phyloP scores from a whole-genome alignment of 2,888 invertebrate species.

The Pyrochroa serraticornis region DNA sequence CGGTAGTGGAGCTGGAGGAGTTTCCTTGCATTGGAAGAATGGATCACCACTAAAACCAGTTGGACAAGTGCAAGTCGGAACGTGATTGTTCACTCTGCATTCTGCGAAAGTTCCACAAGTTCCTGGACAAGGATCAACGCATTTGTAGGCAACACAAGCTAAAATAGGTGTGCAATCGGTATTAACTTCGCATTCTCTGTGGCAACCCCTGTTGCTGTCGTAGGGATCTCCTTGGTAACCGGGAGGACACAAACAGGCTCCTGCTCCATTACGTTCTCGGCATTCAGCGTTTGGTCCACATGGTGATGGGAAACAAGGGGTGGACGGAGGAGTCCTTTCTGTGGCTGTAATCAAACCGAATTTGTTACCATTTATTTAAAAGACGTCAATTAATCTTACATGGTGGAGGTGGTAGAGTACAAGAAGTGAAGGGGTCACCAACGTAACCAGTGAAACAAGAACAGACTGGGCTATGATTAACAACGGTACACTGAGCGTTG shows the following conservation, averaged over 20 bases:
- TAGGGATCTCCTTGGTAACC: conserved; percentile 86
- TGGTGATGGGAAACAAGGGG: conserved; percentile 82
- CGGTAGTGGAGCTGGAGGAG: conserved; percentile 58
- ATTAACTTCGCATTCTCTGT: conserved; percentile 79
- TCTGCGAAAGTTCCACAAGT: conserved; percentile 82
- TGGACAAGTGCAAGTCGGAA: conserved; percentile 79
- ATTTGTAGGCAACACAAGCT: conserved; percentile 82
- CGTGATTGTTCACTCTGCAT: conserved; percentile 79
- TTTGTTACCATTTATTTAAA: conserved; percentile 12
- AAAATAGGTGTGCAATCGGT: conserved; percentile 74
- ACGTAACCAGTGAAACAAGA: conserved; percentile 82
- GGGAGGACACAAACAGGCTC: conserved; percentile 81
- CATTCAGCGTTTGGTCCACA: conserved; percentile 88
- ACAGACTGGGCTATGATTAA: conserved; percentile 82
- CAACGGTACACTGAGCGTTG: conserved; percentile 82
- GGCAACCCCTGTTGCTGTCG: conserved; percentile 69
- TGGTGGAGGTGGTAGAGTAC: conserved; percentile 53
- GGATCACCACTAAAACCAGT: conserved; percentile 81
- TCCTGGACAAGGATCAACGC: conserved; percentile 83
- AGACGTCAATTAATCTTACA: conserved; percentile 47
- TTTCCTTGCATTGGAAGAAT: conserved; percentile 74
- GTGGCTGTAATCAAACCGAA: conserved; percentile 59
- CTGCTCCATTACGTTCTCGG: conserved; percentile 80
- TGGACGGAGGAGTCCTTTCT: conserved; percentile 68
- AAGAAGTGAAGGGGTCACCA: conserved; percentile 74